Evolutionary conservation across 2,113 vertebrate species (phyloP), one percentile per base, ranked within the genome.

Genomic region (Suncus etruscus): DNA sequence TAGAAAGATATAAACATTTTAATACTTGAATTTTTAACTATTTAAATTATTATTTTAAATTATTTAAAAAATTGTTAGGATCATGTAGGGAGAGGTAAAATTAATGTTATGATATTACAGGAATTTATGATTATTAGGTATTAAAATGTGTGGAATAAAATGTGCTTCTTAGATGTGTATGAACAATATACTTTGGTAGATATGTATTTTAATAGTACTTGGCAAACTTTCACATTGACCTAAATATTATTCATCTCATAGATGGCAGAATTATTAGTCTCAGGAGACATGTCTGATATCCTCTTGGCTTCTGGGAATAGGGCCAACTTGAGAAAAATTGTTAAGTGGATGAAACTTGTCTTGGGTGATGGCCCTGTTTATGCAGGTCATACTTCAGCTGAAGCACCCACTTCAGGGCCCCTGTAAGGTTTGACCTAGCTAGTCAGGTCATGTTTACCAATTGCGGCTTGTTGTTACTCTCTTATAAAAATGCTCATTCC

Each of bases 221-320:
- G 90, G 86, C 83, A 77, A 68, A 80, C 54, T 80, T 94, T 89
- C 65, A 45, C 25, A 11, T 50, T 83, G 80, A 27, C 32, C 73
- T 94, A 83, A 88, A 87, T 84, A 58, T 83, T 74, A n/a, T 87
- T 83, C 27, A n/a, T 86, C 47, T 93, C 47, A 58, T 48, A 63
- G 27, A 66, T 90, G 82, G 86, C 85, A 95, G 83, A 88, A 80
- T 93, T 88, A 90, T 91, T 86, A 83, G 66, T 39, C 83, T 88
- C 63, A 47, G 63, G 88, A 95, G 89, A 81, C 66, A 86, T 80
- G 90, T 94, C 75, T 87, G 86, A 75, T 91, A 88, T 24, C 73
- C 14, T 18, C 24, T 91, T 91, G 73, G 63, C 24, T 94, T 86
- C 86, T 86, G 84, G 88, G 90, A 93, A 1, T 27, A 81, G 27